Base-by-base conservation (phyloP, 1,140 invertebrate species). In the Neotoxoptera formosana region DNA sequence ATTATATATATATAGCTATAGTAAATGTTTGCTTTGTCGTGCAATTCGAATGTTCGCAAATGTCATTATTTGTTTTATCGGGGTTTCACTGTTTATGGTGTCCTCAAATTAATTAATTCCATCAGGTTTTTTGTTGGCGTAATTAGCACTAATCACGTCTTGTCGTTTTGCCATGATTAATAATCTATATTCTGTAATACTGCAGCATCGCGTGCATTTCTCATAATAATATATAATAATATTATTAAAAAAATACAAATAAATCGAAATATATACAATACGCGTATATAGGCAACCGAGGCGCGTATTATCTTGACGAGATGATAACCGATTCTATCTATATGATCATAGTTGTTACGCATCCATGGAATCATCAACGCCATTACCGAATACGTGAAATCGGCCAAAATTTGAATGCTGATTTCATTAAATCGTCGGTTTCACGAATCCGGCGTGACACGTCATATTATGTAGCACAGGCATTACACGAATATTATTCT, bases 91-190 rank as follows among this genome's bases (percentile, higher is more conserved):
- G 25, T 86, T 86, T 86, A 47, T n/a, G n/a, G 25, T 17, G 84
- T 86, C 47, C 86, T n/a, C 30, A n/a, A 87, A 87, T 87, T 34
- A 48, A 87, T 87, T 87, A 87, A 87, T 87, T 86, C 84, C 11
- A 86, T 86, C 84, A 48, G 9, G 84, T 14, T n/a, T 67, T 67
- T 67, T 30, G 23, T 14, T 76, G 23, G n/a, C 25, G n/a, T 76
- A 34, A 76, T 76, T 76, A 76, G 60, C 60, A 17, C 30, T 76
- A 17, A 17, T 76, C 60, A 20, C 14, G n/a, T 76, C 14, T 76
- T 76, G 30, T 76, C 60, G 14, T 76, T n/a, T n/a, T 76, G 60
- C 14, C 11, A 76, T n/a, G 60, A 76, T 76, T 76, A 76, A 76
- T 76, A 67, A 67, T 30, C 60, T 67, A 67, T 56, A 56, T 60